Base-by-base conservation (phyloP, 2,113 vertebrate genomes). In the Carassius auratus region DNA sequence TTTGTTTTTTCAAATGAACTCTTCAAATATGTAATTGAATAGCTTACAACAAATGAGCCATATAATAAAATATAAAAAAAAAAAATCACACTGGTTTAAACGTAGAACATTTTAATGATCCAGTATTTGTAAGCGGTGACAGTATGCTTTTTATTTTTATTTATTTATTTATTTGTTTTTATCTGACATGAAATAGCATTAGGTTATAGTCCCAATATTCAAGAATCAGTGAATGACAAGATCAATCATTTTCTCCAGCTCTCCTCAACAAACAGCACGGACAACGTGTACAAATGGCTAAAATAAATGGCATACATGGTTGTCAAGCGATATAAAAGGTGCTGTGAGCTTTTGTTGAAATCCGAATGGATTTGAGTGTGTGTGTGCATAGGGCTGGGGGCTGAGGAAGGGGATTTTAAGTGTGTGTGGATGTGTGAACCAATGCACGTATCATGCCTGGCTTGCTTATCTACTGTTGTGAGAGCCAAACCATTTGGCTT, bases 221-320 rank as follows among this genome's bases (percentile, higher is more conserved):
- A 86, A 90, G 2, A 90, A 92, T 91, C 90, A 91, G 83, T 86
- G 83, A 87, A 86, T 50, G 81, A 48, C 36, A 42, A 83, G 88
- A 86, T 85, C 86, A 91, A 64, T 88, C 74, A 87, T 89, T 84
- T 88, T 85, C 85, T 91, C 89, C 89, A 90, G 83, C 89, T 87
- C 87, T 83, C 12, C 48, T 85, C 84, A 86, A 90, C 89, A 92
- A 84, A 91, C 90, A 92, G 91, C 84, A 89, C 93, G 75, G 87
- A 83, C 23, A 88, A 90, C 91, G 90, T 90, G 86, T 92, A 90
- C 91, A 93, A 92, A 92, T 33, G 77, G 82, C 89, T 84, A 85
- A 93, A 91, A 91, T 86, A 87, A 86, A 93, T 92, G 92, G 90
- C 90, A 91, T 88, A 91, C 87, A 85, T 88, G 79, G 64, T 82